Conservation (phyloP, 2,888 invertebrate genomes). For the Creontiades dilutus region DNA sequence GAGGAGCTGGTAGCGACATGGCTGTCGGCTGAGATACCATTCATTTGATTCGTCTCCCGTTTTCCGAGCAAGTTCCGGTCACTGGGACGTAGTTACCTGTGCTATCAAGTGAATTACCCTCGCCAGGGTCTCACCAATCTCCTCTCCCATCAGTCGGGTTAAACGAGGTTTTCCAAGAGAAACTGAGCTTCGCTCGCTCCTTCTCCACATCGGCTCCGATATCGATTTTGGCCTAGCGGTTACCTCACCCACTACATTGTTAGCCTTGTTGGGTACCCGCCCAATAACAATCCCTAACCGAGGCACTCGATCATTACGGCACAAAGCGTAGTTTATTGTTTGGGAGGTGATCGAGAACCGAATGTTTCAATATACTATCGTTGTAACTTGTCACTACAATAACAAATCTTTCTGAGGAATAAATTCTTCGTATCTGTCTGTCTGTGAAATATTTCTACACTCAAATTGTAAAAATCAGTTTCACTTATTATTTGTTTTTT, state of each 20-base stretch:
- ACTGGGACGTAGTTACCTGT: neutral
- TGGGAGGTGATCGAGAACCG: too few species aligned
- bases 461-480: too few species aligned
- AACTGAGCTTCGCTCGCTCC: neutral
- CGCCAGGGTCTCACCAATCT: neutral
- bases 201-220: neutral
- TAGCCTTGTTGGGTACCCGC: neutral
- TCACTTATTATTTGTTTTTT: too few species aligned
- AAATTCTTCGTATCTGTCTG: too few species aligned
- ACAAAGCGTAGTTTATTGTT: too few species aligned
- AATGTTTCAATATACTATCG: too few species aligned
- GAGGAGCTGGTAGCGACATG: neutral
- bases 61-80: neutral
- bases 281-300: neutral
- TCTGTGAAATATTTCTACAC: too few species aligned
- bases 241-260: neutral
- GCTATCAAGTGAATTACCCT: conserved; percentile 39
- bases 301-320: neutral
- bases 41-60: neutral
- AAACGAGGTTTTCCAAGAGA: neutral
- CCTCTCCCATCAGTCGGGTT: conserved; percentile 1
- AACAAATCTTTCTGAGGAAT: too few species aligned
- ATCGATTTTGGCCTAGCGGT: neutral
- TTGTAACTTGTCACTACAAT: too few species aligned
- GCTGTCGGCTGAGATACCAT: neutral